A percentile compares a stretch with the other conserved stretches of the same genome.
Conservation (phyloP, 2,888 invertebrate species). For the Lasioglossum marginatum region DNA sequence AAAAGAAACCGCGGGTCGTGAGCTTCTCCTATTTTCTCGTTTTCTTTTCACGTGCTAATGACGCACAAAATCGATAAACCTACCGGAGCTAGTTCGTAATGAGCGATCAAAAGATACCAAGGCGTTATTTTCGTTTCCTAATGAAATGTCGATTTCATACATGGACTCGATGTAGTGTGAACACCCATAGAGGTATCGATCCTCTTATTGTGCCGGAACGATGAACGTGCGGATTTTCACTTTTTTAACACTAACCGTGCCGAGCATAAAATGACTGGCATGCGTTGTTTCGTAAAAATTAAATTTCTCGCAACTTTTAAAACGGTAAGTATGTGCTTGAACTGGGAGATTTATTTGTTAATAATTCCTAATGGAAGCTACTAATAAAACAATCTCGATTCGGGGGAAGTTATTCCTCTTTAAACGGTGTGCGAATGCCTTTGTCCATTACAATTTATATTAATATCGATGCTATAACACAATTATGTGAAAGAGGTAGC, state of each 20-base stretch:
- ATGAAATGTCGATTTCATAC: slow-evolving; percentile 15
- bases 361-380: too few relatives aligned
- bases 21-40: slow-evolving; percentile 27
- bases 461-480: too few relatives aligned
- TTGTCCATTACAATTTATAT: too few relatives aligned
- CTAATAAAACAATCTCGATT: too few relatives aligned
- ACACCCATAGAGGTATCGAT: background rate
- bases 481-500: too few relatives aligned
- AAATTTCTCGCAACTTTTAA: too few relatives aligned
- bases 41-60: slow-evolving; percentile 17
- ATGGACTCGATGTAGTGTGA: background rate
- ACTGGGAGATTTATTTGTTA: too few relatives aligned
- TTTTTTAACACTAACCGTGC: background rate
- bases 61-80: slow-evolving; percentile 25
- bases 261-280: too few relatives aligned
- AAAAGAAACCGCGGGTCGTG: slow-evolving; percentile 46
- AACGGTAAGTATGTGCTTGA: too few relatives aligned
- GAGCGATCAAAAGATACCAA: slow-evolving; percentile 31
- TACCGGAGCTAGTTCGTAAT: background rate
- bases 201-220: background rate
- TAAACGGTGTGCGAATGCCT: too few relatives aligned
- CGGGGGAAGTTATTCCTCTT: too few relatives aligned
- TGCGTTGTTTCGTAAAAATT: too few relatives aligned
- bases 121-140: slow-evolving; percentile 13
- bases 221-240: background rate